A percentile compares a stretch with the other conserved stretches of the same genome.
phyloP scores from a whole-genome alignment of 2,113 vertebrate species.

The Oreochromis niloticus region DNA sequence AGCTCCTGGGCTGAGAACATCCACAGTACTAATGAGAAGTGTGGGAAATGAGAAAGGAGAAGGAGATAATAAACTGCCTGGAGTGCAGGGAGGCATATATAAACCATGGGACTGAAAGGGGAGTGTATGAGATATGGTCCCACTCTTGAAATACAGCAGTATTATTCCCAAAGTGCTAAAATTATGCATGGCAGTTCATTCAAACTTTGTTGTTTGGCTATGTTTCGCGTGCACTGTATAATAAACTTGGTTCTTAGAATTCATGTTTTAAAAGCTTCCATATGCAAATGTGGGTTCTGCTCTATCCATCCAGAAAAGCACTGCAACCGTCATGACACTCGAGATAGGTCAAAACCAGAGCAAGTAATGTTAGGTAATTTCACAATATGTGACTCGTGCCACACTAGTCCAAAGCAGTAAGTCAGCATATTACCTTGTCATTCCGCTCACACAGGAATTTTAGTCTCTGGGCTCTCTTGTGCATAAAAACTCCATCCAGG shows the following conservation, averaged over 20 bases:
- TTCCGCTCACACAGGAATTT: conserved; percentile 99
- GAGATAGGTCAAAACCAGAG: neutral
- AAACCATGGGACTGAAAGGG: neutral
- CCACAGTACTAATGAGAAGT: neutral
- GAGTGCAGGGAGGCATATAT: neutral
- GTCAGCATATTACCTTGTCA: conserved; percentile 84
- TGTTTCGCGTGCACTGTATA: neutral
- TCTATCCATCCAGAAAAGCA: neutral
- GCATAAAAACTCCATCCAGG: conserved; percentile 98
- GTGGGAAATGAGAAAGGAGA: neutral
- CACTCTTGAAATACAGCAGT: neutral
- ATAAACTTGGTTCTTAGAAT: neutral
- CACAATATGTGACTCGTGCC: neutral
- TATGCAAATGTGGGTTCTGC: neutral
- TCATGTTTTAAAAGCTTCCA: neutral
- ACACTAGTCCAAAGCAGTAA: neutral
- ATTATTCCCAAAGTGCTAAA: neutral
- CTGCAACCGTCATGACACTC: neutral
- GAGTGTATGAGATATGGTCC: neutral
- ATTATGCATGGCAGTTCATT: neutral
- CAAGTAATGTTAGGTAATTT: neutral
- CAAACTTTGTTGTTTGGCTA: neutral
- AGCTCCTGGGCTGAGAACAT: neutral
- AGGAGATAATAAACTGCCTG: neutral
- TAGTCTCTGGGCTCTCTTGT: conserved; percentile 97